Evolutionary conservation across 2,888 invertebrate genomes (phyloP).

Genomic region (Oegoconia quadripuncta): DNA sequence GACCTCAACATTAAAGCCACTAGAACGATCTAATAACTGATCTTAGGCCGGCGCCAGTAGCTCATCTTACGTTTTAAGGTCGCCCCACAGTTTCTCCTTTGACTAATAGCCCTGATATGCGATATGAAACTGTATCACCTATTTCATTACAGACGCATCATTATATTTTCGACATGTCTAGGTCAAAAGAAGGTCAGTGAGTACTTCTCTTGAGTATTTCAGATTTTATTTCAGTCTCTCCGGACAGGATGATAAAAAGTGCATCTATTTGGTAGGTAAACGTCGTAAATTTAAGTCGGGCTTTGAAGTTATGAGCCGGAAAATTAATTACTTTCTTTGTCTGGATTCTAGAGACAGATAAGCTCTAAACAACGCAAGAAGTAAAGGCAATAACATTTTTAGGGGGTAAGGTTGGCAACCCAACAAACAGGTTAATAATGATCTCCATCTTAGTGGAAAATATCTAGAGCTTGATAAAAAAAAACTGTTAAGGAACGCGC

Average conservation of each 20-base stretch:
- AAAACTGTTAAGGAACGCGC: no score
- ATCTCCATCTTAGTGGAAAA: no score
- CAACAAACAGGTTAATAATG: no score
- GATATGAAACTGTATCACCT: slow-evolving; percentile 29
- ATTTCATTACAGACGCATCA: slow-evolving; percentile 45
- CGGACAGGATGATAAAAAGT: slow-evolving; percentile 42
- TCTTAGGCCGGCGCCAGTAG: slow-evolving; percentile 15
- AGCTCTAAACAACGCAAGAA: no score
- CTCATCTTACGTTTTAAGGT: slow-evolving; percentile 5
- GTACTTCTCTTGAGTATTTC: slow-evolving; percentile 53
- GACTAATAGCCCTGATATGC: slow-evolving; percentile 23
- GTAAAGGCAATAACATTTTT: no score
- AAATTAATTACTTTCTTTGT: no score
- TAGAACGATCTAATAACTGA: slow-evolving; percentile 16
- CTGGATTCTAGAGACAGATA: no score
- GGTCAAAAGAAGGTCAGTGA: slow-evolving; percentile 50
- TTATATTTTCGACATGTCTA: slow-evolving; percentile 50
- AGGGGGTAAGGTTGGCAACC: no score
- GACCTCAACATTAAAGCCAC: slow-evolving; percentile 17
- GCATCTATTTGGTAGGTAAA: slow-evolving; percentile 52
- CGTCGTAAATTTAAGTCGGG: slow-evolving; percentile 40
- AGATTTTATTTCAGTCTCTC: slow-evolving; percentile 43
- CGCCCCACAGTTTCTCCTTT: slow-evolving; percentile 2
- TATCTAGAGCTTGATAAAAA: no score
- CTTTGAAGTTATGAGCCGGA: slow-evolving; percentile 40